Base-by-base conservation (phyloP, 1,140 invertebrate genomes). In the Trialeurodes vaporariorum region DNA sequence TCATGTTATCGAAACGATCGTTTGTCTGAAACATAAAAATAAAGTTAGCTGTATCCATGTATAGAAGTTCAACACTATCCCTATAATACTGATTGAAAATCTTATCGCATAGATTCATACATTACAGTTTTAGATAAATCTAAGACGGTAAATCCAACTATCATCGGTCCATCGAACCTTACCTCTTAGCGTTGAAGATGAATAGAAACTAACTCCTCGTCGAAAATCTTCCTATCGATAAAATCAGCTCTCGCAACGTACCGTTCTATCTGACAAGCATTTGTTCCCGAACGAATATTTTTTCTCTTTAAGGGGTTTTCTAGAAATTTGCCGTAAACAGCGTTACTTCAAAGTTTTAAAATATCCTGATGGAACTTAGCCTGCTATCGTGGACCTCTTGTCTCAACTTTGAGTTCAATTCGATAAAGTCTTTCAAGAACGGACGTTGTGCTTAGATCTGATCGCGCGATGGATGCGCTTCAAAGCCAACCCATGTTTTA, bases 401-500 rank as follows among this genome's bases (percentile, higher is more conserved):
- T 73, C 79, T 70, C 26, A 75, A 63, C 2, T 75, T 23, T 27
- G 77, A 82, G 74, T 82, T 82, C 25, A 76, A 68, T 27, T 78
- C 75, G 64, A 79, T 79, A 68, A 79, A 82, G 2, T 72, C 63
- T 72, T 79, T 76, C 27, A 83, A 70, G 78, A 78, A 83, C 67
- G 70, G 26, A 59, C 72, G 75, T 79, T 84, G 81, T n/a, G n/a
- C 27, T 79, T 75, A 74, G 85, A 84, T 76, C 77, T 71, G 70
- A 81, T 74, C 67, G 82, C 74, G 74, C 77, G 71, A 76, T 83
- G 75, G 27, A 84, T 75, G 76, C 81, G 80, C 61, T 67, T 78
- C 61, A 82, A 61, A 70, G 73, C 75, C 27, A 84, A 63, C 61
- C 81, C 82, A n/a, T n/a, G n/a, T n/a, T n/a, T n/a, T n/a, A n/a